phyloP scores from a whole-genome alignment of 2,113 vertebrate genomes.

The Rhinoderma darwinii region DNA sequence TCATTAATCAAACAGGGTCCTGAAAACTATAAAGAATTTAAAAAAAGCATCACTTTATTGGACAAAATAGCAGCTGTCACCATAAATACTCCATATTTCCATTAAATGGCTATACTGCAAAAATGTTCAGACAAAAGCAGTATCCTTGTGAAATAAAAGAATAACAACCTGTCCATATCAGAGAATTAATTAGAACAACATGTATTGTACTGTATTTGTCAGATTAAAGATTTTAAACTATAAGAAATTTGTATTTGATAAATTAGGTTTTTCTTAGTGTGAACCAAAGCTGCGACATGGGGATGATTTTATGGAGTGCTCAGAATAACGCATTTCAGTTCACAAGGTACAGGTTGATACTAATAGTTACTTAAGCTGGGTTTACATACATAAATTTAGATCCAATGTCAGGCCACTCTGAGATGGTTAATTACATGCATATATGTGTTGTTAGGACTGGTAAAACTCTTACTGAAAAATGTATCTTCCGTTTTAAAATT shows the following conservation, averaged over 20 bases:
- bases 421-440: no score
- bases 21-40: conserved; percentile 20
- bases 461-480: no score
- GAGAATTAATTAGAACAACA: background rate
- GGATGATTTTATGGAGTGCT: background rate
- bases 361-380: no score
- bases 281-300: background rate
- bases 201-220: background rate
- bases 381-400: no score
- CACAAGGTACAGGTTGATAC: background rate
- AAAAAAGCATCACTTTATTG: conserved; percentile 28
- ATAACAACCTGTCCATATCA: background rate
- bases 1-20: conserved; percentile 22
- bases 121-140: background rate
- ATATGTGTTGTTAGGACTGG: no score
- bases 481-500: no score
- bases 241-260: conserved; percentile 5
- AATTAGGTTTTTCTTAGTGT: background rate
- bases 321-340: background rate
- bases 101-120: background rate
- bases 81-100: conserved; percentile 29
- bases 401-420: no score
- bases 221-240: background rate
- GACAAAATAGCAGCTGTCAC: conserved; percentile 25
- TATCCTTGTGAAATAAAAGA: background rate